phyloP scores from a whole-genome alignment of 1,140 invertebrate genomes.

The Aphelinus certus region DNA sequence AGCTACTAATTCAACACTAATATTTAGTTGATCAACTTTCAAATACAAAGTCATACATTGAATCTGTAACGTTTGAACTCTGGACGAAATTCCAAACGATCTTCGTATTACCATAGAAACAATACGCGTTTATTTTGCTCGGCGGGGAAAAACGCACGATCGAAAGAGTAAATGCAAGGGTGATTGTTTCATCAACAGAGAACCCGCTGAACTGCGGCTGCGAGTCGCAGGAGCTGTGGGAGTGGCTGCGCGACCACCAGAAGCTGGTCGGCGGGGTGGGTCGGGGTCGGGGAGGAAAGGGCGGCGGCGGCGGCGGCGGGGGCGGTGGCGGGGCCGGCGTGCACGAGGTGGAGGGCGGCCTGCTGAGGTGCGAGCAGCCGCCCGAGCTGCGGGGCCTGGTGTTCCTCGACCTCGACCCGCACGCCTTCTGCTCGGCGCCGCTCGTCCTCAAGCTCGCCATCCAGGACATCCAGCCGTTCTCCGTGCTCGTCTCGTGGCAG shows the following conservation, averaged over 20 bases:
- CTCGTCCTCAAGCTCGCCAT: constrained; percentile 84
- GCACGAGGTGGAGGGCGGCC: constrained; percentile 61
- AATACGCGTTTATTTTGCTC: too few relatives aligned
- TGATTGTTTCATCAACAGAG: constrained; percentile 68
- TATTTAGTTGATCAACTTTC: too few relatives aligned
- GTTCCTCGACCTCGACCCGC: constrained; percentile 80
- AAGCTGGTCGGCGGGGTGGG: constrained; percentile 71
- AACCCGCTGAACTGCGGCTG: constrained; percentile 86
- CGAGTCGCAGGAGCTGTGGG: constrained; percentile 86
- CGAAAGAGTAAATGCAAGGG: too few relatives aligned
- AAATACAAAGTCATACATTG: too few relatives aligned
- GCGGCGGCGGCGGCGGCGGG: constrained; percentile 58
- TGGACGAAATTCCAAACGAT: too few relatives aligned
- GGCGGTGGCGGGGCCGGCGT: constrained; percentile 60
- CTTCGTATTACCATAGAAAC: too few relatives aligned
- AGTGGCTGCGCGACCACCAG: constrained; percentile 87
- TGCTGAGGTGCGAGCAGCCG: constrained; percentile 80
- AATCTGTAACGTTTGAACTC: too few relatives aligned
- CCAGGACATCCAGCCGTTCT: constrained; percentile 88
- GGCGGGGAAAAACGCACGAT: too few relatives aligned
- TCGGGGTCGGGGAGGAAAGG: constrained; percentile 59
- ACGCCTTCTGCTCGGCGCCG: constrained; percentile 84
- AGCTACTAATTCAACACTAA: too few relatives aligned
- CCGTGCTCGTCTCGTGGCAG: constrained; percentile 89
- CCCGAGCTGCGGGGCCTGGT: constrained; percentile 78